These are phyloP conservation scores for rat (Rattus norvegicus) DNA, from an alignment of 2,113 vertebrate species.

Conservation along the genomic window DNA sequence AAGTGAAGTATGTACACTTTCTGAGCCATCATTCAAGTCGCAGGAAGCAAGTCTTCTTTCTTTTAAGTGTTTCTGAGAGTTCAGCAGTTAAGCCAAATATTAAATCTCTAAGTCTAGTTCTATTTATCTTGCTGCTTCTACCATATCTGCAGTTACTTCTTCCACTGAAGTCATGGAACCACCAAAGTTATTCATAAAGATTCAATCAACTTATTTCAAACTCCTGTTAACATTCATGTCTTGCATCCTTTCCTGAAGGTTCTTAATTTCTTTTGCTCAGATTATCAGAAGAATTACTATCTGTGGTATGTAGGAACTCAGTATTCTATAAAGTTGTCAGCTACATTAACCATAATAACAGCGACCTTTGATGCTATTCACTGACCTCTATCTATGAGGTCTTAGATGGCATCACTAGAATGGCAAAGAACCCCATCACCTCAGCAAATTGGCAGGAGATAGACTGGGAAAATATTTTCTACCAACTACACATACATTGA, in stretches of 20 bases:
- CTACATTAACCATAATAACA: neutral
- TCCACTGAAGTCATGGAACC: neutral
- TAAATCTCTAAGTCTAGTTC: neutral
- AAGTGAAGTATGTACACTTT: neutral
- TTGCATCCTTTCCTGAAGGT: neutral
- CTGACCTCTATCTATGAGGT: neutral
- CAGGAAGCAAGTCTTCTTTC: neutral
- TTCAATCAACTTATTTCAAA: neutral
- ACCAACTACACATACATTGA: neutral
- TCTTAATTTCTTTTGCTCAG: neutral
- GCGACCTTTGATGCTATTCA: neutral
- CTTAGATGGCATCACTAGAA: neutral
- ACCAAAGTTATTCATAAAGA: neutral
- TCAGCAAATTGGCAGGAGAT: neutral
- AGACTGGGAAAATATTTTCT: neutral
- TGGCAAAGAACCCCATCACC: neutral
- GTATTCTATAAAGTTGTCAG: neutral
- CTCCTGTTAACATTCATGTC: neutral
- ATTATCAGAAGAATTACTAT: neutral
- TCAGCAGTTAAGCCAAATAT: neutral
- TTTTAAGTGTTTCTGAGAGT: neutral
- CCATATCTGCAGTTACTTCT: neutral
- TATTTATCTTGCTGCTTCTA: no score
- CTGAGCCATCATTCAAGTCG: neutral
- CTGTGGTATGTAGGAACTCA: neutral